phyloP scores from a whole-genome alignment of 2,797 vertebrate genomes.

The Karalla daura region DNA sequence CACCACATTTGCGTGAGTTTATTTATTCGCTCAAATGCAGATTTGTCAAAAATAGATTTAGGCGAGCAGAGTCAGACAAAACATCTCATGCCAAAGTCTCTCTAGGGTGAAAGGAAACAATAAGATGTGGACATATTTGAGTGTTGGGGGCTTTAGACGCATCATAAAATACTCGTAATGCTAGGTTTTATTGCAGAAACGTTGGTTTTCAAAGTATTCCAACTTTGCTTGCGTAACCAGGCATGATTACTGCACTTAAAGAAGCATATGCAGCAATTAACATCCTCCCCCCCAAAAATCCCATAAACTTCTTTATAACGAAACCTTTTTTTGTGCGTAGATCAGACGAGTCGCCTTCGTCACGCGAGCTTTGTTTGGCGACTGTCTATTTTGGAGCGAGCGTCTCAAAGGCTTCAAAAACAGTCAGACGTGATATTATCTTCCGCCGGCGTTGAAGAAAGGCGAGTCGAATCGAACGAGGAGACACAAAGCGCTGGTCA shows the following conservation, averaged over 20 bases:
- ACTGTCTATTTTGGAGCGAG: neutral
- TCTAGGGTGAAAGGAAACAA: constrained; percentile 7
- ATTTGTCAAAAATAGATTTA: too few species aligned
- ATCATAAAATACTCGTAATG: neutral
- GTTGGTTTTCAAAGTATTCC: neutral
- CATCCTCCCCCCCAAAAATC: neutral
- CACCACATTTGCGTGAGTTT: too few species aligned
- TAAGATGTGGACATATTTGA: neutral
- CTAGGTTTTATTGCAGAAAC: constrained; percentile 5
- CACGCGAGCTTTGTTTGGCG: neutral
- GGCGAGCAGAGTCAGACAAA: too few species aligned
- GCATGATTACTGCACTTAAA: neutral
- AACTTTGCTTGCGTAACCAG: neutral
- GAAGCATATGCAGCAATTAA: neutral
- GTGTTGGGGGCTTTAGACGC: neutral
- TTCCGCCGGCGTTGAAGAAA: neutral
- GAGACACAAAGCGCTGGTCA: constrained; percentile 20
- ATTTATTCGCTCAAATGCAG: too few species aligned
- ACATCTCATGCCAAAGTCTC: too few species aligned
- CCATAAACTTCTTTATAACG: neutral
- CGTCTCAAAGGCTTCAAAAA: constrained; percentile 1
- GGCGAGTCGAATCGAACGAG: neutral
- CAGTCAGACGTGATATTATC: neutral
- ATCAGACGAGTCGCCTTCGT: neutral
- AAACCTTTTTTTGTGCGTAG: neutral